A percentile compares a stretch with the other conserved stretches of the same genome.
These are phyloP conservation scores for Triplophysa siluroides DNA, from an alignment of 2,113 vertebrate genomes.

Conservation along the genomic window DNA sequence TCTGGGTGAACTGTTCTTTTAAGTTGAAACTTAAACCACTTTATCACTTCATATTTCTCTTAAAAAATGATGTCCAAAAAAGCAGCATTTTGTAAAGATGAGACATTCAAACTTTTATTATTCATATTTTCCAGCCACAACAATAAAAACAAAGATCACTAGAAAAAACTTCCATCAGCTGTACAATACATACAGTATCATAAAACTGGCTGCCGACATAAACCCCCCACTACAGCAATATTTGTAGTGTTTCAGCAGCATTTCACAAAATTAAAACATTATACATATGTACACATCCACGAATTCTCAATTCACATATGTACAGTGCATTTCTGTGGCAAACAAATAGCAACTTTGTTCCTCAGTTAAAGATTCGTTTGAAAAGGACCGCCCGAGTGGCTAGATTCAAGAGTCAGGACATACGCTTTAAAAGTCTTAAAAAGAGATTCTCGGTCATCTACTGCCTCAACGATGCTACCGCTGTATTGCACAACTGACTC, in stretches of 20 bases:
- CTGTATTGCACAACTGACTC: constrained; percentile 59
- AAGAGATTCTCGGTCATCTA: constrained; percentile 58
- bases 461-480: constrained; percentile 69
- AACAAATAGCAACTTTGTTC: constrained; percentile 81
- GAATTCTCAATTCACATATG: constrained; percentile 85
- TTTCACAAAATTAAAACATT: constrained; percentile 71
- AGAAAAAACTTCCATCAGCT: constrained; percentile 90
- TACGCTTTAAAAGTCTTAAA: constrained; percentile 68
- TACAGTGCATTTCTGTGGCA: constrained; percentile 85
- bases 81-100: constrained; percentile 49
- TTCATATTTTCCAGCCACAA: constrained; percentile 89
- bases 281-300: constrained; percentile 91
- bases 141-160: constrained; percentile 99
- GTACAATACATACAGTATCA: constrained; percentile 97
- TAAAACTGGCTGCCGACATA: constrained; percentile 84
- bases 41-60: too few relatives aligned
- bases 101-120: constrained; percentile 75
- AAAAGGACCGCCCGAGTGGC: constrained; percentile 75
- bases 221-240: constrained; percentile 66
- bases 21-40: too few relatives aligned
- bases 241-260: constrained; percentile 63
- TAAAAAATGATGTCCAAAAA: not conserved
- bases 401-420: constrained; percentile 66
- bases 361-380: constrained; percentile 63
- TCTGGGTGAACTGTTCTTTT: too few relatives aligned